Conservation (phyloP, 2,797 vertebrate genomes). For the Chaetodon trifasciatus region DNA sequence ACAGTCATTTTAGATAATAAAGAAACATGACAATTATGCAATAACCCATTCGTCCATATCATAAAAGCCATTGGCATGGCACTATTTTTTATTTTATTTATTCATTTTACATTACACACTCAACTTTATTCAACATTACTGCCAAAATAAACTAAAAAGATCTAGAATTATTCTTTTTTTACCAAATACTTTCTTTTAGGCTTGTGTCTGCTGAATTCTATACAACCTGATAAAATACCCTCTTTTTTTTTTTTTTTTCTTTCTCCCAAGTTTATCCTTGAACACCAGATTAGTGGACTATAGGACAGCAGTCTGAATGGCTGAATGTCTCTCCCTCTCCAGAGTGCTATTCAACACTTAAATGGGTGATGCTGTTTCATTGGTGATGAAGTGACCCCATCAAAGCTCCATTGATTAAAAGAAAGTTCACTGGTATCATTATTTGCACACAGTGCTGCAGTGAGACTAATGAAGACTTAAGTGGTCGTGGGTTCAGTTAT, state of each 20-base stretch:
- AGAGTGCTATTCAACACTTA: constrained; percentile 19
- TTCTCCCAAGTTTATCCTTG: background rate
- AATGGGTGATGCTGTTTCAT: constrained; percentile 7
- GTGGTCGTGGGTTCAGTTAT: constrained; percentile 23
- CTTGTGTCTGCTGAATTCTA: background rate
- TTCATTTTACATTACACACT: background rate
- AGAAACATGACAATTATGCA: background rate
- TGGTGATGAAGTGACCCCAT: constrained; percentile 28
- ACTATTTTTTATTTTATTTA: background rate
- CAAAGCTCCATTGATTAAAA: constrained; percentile 41
- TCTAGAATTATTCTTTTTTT: background rate
- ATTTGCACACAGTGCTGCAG: constrained; percentile 3
- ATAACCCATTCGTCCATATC: background rate
- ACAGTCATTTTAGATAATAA: too few relatives aligned
- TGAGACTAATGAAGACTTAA: constrained; percentile 41
- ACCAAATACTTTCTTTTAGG: background rate
- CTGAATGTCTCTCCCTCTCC: background rate
- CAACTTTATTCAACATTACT: background rate
- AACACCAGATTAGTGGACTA: background rate
- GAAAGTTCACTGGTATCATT: constrained; percentile 35
- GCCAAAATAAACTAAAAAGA: background rate
- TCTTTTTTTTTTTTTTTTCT: background rate
- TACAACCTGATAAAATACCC: background rate
- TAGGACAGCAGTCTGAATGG: background rate
- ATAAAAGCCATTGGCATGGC: background rate